phyloP scores from a whole-genome alignment of 2,113 vertebrate species.

The Bettongia penicillata region DNA sequence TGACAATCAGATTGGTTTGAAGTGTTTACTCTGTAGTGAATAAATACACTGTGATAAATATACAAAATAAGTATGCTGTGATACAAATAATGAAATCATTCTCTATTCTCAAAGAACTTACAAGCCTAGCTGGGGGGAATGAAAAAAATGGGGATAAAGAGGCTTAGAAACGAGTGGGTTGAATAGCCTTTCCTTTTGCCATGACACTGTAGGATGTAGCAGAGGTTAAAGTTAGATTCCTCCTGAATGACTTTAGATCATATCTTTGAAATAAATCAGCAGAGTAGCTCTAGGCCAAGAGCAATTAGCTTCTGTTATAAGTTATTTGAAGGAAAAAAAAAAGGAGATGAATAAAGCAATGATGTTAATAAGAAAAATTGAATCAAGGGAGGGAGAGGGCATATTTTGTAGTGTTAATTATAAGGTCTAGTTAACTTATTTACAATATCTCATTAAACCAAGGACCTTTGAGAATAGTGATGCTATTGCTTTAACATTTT shows the following conservation, averaged over 20 bases:
- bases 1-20: background rate
- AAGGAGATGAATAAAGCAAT: background rate
- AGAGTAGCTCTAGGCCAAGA: background rate
- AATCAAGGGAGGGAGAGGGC: background rate
- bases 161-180: background rate
- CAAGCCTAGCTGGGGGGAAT: background rate
- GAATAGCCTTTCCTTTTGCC: background rate
- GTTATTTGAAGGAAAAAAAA: background rate
- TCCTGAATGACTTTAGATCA: background rate
- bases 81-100: background rate
- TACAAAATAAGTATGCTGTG: background rate
- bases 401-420: conserved; percentile 1
- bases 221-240: background rate
- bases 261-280: background rate
- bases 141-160: background rate
- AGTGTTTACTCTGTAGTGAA: background rate
- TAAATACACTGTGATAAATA: too few relatives aligned
- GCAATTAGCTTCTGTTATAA: background rate
- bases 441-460: background rate
- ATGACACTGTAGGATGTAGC: background rate
- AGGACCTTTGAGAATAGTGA: background rate
- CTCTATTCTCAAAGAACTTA: background rate
- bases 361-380: background rate
- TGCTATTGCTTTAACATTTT: background rate
- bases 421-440: background rate